phyloP scores from a whole-genome alignment of 2,113 vertebrate species.

The Neotragus pygmaeus region DNA sequence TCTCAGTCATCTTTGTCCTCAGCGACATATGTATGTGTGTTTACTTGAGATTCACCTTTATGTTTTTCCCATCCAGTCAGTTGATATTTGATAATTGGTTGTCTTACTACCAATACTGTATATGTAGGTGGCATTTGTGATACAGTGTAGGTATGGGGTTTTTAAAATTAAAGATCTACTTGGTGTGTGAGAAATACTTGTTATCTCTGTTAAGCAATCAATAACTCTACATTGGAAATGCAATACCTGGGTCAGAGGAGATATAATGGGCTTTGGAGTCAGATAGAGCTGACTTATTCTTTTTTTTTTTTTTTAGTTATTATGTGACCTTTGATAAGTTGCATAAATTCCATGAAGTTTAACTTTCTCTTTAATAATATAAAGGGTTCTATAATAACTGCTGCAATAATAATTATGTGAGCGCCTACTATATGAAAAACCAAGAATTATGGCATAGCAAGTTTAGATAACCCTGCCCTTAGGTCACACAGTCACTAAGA shows the following conservation, averaged over 20 bases:
- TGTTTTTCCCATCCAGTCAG: background rate
- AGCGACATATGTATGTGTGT: background rate
- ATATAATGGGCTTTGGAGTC: background rate
- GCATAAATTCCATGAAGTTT: background rate
- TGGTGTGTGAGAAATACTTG: background rate
- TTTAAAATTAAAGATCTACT: background rate
- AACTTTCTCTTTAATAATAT: conserved; percentile 10
- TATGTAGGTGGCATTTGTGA: background rate
- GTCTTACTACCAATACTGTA: background rate
- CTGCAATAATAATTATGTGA: background rate
- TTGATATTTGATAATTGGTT: background rate
- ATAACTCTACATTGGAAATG: background rate
- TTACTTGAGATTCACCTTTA: background rate
- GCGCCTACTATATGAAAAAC: background rate
- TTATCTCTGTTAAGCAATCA: background rate
- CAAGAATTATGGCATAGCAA: background rate
- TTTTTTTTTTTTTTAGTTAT: background rate
- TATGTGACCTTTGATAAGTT: background rate
- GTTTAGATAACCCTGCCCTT: background rate
- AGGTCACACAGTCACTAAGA: background rate
- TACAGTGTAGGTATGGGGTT: background rate
- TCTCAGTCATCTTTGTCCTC: background rate
- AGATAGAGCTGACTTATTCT: background rate
- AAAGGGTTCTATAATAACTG: background rate
- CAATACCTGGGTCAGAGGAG: background rate